Evolutionary conservation across 1,140 invertebrate genomes (phyloP).

Genomic region (Apis florea): DNA sequence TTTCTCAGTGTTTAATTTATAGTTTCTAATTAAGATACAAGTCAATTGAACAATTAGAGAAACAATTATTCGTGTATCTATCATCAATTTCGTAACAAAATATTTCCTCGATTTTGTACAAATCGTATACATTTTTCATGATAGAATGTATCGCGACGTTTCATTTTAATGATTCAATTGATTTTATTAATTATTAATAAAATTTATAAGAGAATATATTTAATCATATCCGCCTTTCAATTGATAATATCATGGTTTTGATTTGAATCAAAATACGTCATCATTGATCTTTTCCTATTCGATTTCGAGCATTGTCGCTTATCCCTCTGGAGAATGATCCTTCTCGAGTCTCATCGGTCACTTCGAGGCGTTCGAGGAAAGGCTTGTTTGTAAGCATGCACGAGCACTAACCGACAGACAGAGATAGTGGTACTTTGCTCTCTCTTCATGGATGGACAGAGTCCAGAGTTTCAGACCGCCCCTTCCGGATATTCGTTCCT

Average conservation of each 20-base stretch:
- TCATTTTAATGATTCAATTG: no score
- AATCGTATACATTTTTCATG: no score
- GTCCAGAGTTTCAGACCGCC: slow-evolving; percentile 72
- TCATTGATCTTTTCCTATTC: background rate
- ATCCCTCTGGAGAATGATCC: slow-evolving; percentile 14
- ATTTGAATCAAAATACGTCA: background rate
- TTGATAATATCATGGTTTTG: no score
- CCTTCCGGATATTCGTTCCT: slow-evolving; percentile 71
- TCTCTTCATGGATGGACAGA: slow-evolving; percentile 49
- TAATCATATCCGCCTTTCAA: no score
- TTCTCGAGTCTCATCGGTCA: slow-evolving; percentile 18
- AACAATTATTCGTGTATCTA: background rate
- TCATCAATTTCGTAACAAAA: background rate
- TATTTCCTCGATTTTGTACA: no score
- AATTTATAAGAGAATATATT: no score
- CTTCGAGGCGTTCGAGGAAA: slow-evolving; percentile 22
- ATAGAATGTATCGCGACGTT: no score
- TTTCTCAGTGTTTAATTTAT: background rate
- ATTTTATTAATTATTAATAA: no score
- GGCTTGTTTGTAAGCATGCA: slow-evolving; percentile 50
- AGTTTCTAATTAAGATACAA: background rate
- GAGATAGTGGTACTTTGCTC: slow-evolving; percentile 22
- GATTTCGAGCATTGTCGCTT: slow-evolving; percentile 14
- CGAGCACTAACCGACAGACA: background rate
- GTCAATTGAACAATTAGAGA: no score